Conservation (phyloP, 2,888 invertebrate genomes). For the Tridacna gigas region DNA sequence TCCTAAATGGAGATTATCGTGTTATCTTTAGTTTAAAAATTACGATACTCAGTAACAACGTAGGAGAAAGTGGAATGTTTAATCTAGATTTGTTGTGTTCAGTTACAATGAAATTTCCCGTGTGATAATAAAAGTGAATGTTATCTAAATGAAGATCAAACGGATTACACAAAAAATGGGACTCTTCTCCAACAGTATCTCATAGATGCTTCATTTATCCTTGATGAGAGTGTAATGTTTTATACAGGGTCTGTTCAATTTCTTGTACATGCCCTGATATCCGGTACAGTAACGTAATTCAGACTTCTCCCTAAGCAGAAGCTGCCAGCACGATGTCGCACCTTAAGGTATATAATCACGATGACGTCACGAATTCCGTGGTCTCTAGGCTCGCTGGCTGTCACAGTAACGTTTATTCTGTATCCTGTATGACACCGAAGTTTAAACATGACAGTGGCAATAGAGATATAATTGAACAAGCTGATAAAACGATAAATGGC, state of each 20-base stretch:
- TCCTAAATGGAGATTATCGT: neutral
- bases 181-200: too few relatives aligned
- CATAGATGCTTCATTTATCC: too few relatives aligned
- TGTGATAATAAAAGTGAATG: neutral
- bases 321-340: neutral
- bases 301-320: neutral
- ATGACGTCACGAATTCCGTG: conserved; percentile 13
- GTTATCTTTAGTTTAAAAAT: neutral
- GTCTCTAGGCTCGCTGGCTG: neutral
- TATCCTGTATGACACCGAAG: neutral
- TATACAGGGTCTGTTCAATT: neutral
- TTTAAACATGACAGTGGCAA: neutral
- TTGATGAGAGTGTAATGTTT: neutral
- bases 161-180: neutral
- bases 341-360: conserved; percentile 24
- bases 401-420: conserved; percentile 20
- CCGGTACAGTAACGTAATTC: neutral
- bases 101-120: neutral
- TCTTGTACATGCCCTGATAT: neutral
- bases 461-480: neutral
- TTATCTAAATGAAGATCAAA: neutral
- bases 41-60: neutral
- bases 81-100: neutral
- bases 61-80: neutral
- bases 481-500: neutral